Base-by-base conservation (phyloP, 1,140 invertebrate species). In the Neuroterus valhalla region DNA sequence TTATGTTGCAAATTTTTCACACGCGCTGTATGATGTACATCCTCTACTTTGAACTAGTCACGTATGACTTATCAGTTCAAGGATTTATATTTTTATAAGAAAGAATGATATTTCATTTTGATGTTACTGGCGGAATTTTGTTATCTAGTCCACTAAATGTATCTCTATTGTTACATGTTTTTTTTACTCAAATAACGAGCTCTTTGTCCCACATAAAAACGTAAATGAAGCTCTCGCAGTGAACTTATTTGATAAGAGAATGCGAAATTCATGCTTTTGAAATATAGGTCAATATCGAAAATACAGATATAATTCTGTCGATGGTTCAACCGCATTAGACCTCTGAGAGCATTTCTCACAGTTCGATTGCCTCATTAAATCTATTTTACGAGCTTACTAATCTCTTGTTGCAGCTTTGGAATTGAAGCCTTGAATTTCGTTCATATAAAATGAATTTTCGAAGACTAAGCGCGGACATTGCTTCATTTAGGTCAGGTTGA, bases 311-410 rank as follows among this genome's bases (percentile, higher is more conserved):
- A 15, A n/a, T n/a, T 26, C 55, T 26, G 55, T 62, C 55, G 31
- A 62, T 38, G 31, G 14, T 14, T 62, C 12, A 62, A 3, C 19
- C 21, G 4, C 52, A 55, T 52, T 21, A 52, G 50, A 52, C 19
- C 17, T 2, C n/a, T 50, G 10, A 26, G 52, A 26, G 52, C 52
- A 62, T 62, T 62, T 62, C 52, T 62, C 23, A 31, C 11, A 31
- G 23, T 62, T 62, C 0, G 23, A 62, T 62, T 62, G 52, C 52
- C 19, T 62, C 52, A 62, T 62, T 62, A 12, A 62, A 62, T 21
- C 21, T 62, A 62, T 62, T 62, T 62, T 62, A 62, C 12, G 52
- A 62, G 23, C 52, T 62, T 62, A 62, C 52, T 62, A 62, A 62
- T 62, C 52, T 15, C 52, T 12, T 5, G 52, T 62, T 62, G 21